Evolutionary conservation across 2,113 vertebrate genomes (phyloP).

Genomic region (Hippocampus barbouri): DNA sequence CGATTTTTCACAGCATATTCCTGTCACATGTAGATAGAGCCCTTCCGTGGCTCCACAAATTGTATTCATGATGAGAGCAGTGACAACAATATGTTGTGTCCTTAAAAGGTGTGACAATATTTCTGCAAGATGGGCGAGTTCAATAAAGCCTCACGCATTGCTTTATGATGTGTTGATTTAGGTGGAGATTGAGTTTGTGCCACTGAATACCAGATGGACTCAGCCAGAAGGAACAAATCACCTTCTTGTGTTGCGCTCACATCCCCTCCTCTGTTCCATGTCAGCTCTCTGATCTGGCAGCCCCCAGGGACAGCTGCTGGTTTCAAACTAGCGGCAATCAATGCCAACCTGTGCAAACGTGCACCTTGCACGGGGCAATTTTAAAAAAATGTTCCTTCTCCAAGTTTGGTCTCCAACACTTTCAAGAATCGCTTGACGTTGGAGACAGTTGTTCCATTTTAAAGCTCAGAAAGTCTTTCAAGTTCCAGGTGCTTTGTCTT

Average conservation of each 20-base stretch:
- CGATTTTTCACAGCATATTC: constrained; percentile 7
- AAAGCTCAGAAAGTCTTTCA: background rate
- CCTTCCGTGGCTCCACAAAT: constrained; percentile 56
- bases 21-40: constrained; percentile 57
- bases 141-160: constrained; percentile 73
- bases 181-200: constrained; percentile 72
- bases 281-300: constrained; percentile 65
- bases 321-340: constrained; percentile 66
- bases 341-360: constrained; percentile 55
- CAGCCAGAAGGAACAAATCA: constrained; percentile 70
- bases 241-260: constrained; percentile 64
- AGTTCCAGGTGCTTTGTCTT: background rate
- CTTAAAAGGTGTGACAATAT: constrained; percentile 69
- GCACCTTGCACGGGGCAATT: constrained; percentile 38
- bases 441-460: background rate
- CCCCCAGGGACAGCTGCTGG: constrained; percentile 62
- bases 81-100: constrained; percentile 68
- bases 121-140: constrained; percentile 64
- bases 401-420: background rate
- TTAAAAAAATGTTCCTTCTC: constrained; percentile 8
- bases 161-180: constrained; percentile 77
- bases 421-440: background rate
- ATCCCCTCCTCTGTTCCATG: constrained; percentile 55
- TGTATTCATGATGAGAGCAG: constrained; percentile 64
- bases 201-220: constrained; percentile 75